Percentiles rank a stretch among this genome's conserved stretches.
These are phyloP conservation scores for Oreotrochilus melanogaster DNA, from an alignment of 2,113 vertebrate genomes.

Conservation along the genomic window DNA sequence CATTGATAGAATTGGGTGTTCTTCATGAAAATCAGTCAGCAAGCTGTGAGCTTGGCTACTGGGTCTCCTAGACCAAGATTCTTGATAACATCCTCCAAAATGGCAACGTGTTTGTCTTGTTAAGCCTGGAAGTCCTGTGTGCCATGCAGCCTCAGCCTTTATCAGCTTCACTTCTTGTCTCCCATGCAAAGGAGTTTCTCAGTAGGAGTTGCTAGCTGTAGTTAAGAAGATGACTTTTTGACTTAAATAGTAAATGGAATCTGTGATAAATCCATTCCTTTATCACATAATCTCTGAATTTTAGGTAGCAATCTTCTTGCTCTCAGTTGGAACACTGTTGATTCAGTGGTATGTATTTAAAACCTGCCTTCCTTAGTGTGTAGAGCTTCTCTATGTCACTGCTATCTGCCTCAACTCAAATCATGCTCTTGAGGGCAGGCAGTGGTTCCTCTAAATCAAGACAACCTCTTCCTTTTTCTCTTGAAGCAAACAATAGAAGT, in stretches of 20 bases:
- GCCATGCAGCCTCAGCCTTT: background rate
- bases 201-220: background rate
- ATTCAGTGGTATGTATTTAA: background rate
- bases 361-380: background rate
- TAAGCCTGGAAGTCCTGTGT: background rate
- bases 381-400: background rate
- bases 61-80: background rate
- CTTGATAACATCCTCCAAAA: background rate
- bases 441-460: background rate
- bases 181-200: background rate
- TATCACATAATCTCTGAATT: rapidly evolving
- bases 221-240: background rate
- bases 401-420: background rate
- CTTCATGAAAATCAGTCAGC: background rate
- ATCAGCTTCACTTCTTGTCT: background rate
- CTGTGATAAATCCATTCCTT: background rate
- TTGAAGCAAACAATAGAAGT: background rate
- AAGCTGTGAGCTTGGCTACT: background rate
- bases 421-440: background rate
- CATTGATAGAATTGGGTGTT: background rate
- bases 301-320: background rate
- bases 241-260: background rate
- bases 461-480: background rate
- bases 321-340: background rate
- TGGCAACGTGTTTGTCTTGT: rapidly evolving